Evolutionary conservation across 1,140 invertebrate genomes (phyloP), one percentile per base, ranked within the genome.

Genomic region (Drosophila nikananu): DNA sequence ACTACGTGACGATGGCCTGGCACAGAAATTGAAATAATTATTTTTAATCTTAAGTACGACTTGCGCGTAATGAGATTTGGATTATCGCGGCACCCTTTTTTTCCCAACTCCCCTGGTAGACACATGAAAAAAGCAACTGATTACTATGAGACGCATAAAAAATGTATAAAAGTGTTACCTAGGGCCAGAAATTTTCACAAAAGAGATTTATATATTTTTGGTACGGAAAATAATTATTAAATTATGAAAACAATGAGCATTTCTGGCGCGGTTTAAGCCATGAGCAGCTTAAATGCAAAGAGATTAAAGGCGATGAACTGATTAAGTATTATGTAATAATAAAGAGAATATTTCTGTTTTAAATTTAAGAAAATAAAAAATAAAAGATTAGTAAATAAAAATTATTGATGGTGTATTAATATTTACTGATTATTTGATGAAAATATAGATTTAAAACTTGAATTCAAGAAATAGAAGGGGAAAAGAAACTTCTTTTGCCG

Each of bases 11-110:
- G 81, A 77, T 80, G 84, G 55, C 84, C 59, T 66, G 86, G 77
- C 81, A 78, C 83, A 87, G 83, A 90, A 89, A 82, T 89, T 90
- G 86, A 83, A 90, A 90, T 90, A 90, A 90, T 90, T 90, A 90
- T 90, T 90, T 90, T 90, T 90, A 90, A 91, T 90, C 86, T 90
- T 91, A 90, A 90, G 86, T 90, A 91, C 86, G 86, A 90, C 82
- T 90, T 91, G 77, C 79, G 76, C 79, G 86, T 90, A 90, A 90
- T 91, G 86, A 90, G 86, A 90, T 90, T 90, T 90, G 86, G 86
- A 91, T 90, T 86, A 90, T 91, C 86, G 82, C 58, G 54, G 65
- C 79, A 80, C 59, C 62, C 59, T 52, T 66, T 73, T 73, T 73
- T 30, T 55, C 37, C 37, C 30, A 42, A 41, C 61, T 57, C 19